A percentile compares a stretch with the other conserved stretches of the same genome.
Evolutionary conservation across 2,888 invertebrate genomes (phyloP).

Genomic region (Campopleginae sp.): DNA sequence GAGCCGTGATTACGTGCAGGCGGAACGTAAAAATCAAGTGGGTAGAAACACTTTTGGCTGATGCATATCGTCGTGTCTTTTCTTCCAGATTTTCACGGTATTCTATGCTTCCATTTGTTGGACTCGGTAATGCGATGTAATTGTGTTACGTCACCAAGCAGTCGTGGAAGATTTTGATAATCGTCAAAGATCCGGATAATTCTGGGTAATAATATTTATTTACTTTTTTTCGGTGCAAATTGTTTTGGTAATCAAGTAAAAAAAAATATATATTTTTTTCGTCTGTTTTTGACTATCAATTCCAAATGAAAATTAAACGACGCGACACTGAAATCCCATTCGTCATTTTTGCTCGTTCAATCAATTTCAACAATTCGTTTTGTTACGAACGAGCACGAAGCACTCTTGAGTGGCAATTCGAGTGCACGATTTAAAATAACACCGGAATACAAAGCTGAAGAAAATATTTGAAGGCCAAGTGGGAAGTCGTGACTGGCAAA

Average conservation of each 20-base stretch:
- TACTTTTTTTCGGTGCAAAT: neutral
- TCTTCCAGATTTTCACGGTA: constrained; percentile 5
- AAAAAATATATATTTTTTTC: neutral
- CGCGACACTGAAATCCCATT: neutral
- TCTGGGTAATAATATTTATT: neutral
- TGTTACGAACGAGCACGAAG: constrained; percentile 3
- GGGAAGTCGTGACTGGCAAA: constrained; percentile 24
- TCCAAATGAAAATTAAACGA: neutral
- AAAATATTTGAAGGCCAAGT: constrained; percentile 34
- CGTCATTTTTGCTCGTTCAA: neutral
- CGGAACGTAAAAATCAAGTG: constrained; percentile 59
- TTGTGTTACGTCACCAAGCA: neutral
- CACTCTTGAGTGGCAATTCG: constrained; percentile 17
- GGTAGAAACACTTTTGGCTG: constrained; percentile 48
- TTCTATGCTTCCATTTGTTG: neutral
- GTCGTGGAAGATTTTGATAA: neutral
- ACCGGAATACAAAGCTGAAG: constrained; percentile 21
- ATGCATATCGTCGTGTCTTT: constrained; percentile 20
- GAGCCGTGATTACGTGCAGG: constrained; percentile 64
- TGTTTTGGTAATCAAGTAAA: neutral
- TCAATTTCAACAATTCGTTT: neutral
- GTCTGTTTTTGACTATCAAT: neutral
- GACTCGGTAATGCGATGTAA: neutral
- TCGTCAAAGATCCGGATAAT: neutral
- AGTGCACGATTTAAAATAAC: constrained; percentile 5